Percentiles rank a stretch among this genome's conserved stretches.
These are phyloP conservation scores for Eulemur coronatus DNA, from an alignment of 2,797 vertebrate species.

Conservation along the genomic window DNA sequence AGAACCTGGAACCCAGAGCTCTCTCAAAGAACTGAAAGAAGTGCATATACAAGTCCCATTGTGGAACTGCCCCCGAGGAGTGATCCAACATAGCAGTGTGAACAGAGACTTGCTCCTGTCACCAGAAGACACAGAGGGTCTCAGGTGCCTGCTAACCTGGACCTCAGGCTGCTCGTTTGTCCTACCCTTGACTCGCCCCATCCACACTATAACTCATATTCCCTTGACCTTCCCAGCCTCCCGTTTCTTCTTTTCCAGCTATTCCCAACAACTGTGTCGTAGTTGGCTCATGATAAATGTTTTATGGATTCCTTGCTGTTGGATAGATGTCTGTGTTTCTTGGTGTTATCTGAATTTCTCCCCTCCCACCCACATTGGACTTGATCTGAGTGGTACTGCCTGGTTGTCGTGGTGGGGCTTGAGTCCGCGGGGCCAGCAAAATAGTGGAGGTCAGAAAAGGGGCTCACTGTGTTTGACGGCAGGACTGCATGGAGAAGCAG, in stretches of 20 bases:
- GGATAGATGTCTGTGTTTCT: neutral
- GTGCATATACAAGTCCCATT: neutral
- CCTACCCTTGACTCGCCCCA: accelerated
- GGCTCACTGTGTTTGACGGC: neutral
- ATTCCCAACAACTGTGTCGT: neutral
- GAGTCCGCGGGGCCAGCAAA: neutral
- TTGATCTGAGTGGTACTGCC: neutral
- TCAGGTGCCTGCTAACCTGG: neutral
- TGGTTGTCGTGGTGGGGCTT: neutral
- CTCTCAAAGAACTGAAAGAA: neutral
- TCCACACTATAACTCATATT: accelerated
- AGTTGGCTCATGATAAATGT: neutral
- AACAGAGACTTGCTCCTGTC: neutral
- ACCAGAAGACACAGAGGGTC: accelerated
- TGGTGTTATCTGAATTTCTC: neutral
- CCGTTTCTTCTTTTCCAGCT: neutral
- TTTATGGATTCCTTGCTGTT: neutral
- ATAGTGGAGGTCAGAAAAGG: neutral
- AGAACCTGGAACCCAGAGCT: neutral
- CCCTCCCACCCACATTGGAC: neutral
- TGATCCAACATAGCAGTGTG: neutral
- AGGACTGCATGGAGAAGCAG: neutral
- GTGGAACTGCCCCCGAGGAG: accelerated
- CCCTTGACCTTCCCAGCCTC: neutral
- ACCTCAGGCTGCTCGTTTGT: neutral